Evolutionary conservation across 2,113 vertebrate genomes (phyloP), one percentile per base, ranked within the genome.

Genomic region (Bubo bubo): DNA sequence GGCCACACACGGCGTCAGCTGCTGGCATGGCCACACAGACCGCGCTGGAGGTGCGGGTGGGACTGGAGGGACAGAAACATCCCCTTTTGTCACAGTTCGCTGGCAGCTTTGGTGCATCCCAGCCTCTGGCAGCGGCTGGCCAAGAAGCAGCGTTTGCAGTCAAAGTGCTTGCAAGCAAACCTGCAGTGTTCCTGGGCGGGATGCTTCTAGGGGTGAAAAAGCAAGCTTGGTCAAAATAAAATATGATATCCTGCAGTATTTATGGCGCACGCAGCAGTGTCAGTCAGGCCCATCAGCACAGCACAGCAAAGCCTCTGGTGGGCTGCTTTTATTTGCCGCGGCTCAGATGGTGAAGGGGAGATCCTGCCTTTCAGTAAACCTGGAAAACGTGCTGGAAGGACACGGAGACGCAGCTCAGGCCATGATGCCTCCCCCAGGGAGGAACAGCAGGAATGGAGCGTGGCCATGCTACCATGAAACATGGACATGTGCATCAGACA

Each of bases 381-480:
- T 53, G 59, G 45, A 50, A 79, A 90, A 37, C 3, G 0, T 1
- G 5, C 39, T 39, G 53, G 37, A 39, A 71, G 47, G 43, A 16
- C 28, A 9, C 0, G 2, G 30, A 43, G 41, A 13, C 23, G 34
- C 23, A 5, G 26, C 0, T 3, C 52, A 32, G 68, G 60, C 18
- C 4, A 0, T 0, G 7, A 3, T 35, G 27, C 35, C 39, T 41
- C 39, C 39, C 39, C 39, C 39, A 14, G 49, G 68, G 8, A 45
- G 35, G 6, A 1, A 4, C 2, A 13, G 10, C n/a, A 59, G 47
- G 87, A 47, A 32, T 0, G 0, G 80, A 86, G 80, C 72, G 3
- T 0, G 15, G 63, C 41, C 0, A 0, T 27, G 45, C 26, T 52
- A 3, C 0, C 0, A 6, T 14, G 63, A 56, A 53, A 58, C 24